phyloP scores from a whole-genome alignment of 2,113 vertebrate genomes.

The Pachycephala philippinensis region DNA sequence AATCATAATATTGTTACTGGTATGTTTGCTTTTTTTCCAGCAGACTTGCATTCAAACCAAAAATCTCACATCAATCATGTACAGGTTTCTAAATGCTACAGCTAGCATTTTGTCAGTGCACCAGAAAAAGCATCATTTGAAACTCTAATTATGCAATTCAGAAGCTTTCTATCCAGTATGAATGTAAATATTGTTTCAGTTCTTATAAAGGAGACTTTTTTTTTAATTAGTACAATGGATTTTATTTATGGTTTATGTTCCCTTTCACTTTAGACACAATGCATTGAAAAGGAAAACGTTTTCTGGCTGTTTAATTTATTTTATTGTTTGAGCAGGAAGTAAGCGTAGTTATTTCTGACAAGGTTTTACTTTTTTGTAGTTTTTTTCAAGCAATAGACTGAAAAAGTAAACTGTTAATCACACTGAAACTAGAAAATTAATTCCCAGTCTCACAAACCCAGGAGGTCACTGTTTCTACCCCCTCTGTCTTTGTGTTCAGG shows the following conservation, averaged over 20 bases:
- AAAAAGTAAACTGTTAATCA: constrained; percentile 72
- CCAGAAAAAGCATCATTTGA: constrained; percentile 48
- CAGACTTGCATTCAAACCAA: constrained; percentile 28
- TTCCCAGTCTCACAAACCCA: constrained; percentile 68
- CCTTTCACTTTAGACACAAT: constrained; percentile 71
- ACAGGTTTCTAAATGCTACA: constrained; percentile 52
- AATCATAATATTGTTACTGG: not conserved
- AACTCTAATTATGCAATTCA: constrained; percentile 68
- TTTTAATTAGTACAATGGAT: constrained; percentile 65
- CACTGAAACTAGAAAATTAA: constrained; percentile 72
- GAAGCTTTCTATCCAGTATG: constrained; percentile 63
- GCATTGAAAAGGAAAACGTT: constrained; percentile 71
- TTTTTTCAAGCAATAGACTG: constrained; percentile 68
- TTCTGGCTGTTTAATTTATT: constrained; percentile 82
- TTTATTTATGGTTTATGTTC: constrained; percentile 78
- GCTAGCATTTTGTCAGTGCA: constrained; percentile 42
- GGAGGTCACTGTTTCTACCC: constrained; percentile 51
- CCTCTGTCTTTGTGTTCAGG: constrained; percentile 44
- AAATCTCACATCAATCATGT: constrained; percentile 43
- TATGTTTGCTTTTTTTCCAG: constrained; percentile 41
- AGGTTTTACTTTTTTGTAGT: constrained; percentile 69
- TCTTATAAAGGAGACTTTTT: constrained; percentile 63
- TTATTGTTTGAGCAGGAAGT: constrained; percentile 75
- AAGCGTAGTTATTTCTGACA: constrained; percentile 68
- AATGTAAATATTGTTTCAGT: constrained; percentile 76